phyloP scores from a whole-genome alignment of 1,140 invertebrate genomes.

The Cepaea nemoralis region DNA sequence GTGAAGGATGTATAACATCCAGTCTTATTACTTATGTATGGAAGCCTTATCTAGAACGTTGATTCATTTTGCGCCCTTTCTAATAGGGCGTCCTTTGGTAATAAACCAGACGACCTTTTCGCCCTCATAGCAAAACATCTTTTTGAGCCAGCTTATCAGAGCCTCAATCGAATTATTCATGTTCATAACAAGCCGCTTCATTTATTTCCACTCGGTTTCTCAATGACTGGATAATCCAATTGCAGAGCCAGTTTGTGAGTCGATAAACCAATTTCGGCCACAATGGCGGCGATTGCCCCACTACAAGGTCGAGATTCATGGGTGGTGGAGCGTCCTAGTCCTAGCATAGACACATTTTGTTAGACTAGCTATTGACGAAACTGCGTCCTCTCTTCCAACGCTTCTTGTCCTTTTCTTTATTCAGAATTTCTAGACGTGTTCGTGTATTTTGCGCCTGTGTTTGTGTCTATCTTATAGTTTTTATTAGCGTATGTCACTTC shows the following conservation, averaged over 20 bases:
- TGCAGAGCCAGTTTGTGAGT: conserved; percentile 60
- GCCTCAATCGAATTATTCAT: conserved; percentile 56
- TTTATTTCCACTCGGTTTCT: conserved; percentile 62
- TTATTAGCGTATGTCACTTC: too few species aligned
- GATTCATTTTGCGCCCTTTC: neutral
- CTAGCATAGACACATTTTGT: neutral
- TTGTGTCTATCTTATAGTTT: too few species aligned
- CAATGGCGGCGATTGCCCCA: conserved; percentile 54
- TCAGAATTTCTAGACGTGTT: too few species aligned
- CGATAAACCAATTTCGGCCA: conserved; percentile 61
- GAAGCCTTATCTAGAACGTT: neutral
- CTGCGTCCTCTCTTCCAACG: neutral
- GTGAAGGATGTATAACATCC: too few species aligned
- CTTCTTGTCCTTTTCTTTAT: too few species aligned
- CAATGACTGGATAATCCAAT: conserved; percentile 62
- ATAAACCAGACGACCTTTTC: conserved; percentile 7
- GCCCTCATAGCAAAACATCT: neutral
- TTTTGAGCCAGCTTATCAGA: conserved; percentile 13
- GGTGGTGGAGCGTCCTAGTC: conserved; percentile 3
- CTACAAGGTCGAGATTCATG: conserved; percentile 40
- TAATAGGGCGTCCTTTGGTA: neutral
- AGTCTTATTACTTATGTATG: neutral
- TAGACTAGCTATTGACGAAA: neutral
- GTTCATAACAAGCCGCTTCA: conserved; percentile 58
- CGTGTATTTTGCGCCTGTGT: too few species aligned